Base-by-base conservation (phyloP, 2,888 invertebrate species). In the Cheilosia urbana region DNA sequence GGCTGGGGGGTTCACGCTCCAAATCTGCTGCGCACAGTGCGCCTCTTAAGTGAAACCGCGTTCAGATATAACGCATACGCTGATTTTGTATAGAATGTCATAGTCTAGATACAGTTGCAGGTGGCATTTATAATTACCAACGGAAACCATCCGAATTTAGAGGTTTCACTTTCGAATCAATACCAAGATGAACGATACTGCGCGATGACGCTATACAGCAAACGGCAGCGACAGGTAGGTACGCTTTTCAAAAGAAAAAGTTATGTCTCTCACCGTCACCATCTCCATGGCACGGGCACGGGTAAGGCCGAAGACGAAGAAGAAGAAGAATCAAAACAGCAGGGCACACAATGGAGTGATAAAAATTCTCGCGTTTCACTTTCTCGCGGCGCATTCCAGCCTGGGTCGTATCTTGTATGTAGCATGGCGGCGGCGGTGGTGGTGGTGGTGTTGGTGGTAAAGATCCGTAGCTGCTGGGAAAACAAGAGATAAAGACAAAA, bases 341-440 rank as follows among this genome's bases (percentile, higher is more conserved):
- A 65, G 51, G 60, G 72, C 77, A 81, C 53, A 85, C 85, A 85
- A 85, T 85, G 72, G 81, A 85, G 80, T 81, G 72, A 85, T 85
- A 85, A 85, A 37, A 85, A 81, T 81, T 81, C 76, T 81, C 85
- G 85, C 85, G 85, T 85, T 85, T 85, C 85, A 85, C 85, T 85
- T 85, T 85, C 81, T 72, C 85, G 81, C 24, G 60, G 55, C 72
- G 62, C 76, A 81, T 85, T 58, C 80, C 66, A 68, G 40, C 55
- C 47, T 76, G 47, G 55, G 47, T 60, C 19, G 55, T 37, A 15
- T n/a, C n/a, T n/a, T 15, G 53, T 37, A n/a, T 24, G 4, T 7
- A 11, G 13, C 30, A 13, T 24, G 66, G 17, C 3, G 55, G 49
- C 34, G 62, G 47, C 13, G 27, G 27, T 6, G 27, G 5, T 27